phyloP scores from a whole-genome alignment of 2,888 invertebrate species.

The Pyrgus malvae region DNA sequence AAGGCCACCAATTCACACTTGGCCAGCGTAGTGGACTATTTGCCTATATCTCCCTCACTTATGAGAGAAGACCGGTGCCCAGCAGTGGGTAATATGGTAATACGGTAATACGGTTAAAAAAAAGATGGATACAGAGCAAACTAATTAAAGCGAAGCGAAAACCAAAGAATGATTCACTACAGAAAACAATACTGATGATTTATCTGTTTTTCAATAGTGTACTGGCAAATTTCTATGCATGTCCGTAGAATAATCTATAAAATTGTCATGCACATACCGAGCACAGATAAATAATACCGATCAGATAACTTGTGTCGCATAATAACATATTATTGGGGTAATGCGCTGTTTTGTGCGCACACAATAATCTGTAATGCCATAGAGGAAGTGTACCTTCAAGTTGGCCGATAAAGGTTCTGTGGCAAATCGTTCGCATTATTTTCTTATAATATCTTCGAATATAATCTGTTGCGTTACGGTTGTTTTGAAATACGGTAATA shows the following conservation, averaged over 20 bases:
- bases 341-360: conserved; percentile 54
- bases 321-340: conserved; percentile 75
- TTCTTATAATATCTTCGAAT: conserved; percentile 25
- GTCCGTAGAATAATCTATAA: conserved; percentile 69
- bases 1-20: no score
- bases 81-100: no score
- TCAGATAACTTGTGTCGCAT: conserved; percentile 72
- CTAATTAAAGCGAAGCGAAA: no score
- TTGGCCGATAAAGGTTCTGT: conserved; percentile 34
- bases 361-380: conserved; percentile 48
- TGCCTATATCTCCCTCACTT: no score
- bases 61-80: no score
- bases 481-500: no score
- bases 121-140: no score
- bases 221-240: conserved; percentile 49
- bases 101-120: no score
- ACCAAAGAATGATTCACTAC: no score
- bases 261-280: conserved; percentile 74
- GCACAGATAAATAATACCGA: conserved; percentile 71
- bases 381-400: conserved; percentile 7
- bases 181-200: not conserved
- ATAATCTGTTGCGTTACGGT: not conserved
- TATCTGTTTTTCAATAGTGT: conserved; percentile 13
- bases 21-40: no score
- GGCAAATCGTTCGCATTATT: conserved; percentile 34